These are phyloP conservation scores for Lasioglossum oenotherae DNA, from an alignment of 2,888 invertebrate species.

Conservation along the genomic window DNA sequence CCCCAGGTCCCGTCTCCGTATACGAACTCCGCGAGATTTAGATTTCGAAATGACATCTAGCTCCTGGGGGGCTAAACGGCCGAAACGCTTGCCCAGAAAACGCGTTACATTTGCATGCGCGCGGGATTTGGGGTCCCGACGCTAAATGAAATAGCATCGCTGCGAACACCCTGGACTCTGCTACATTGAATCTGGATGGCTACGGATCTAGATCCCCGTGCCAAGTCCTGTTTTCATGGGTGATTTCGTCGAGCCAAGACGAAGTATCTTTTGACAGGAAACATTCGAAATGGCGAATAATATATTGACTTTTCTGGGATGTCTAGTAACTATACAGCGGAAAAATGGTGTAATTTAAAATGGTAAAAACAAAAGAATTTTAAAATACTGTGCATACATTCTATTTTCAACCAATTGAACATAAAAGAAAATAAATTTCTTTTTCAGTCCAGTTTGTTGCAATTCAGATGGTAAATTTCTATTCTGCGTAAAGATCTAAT, in stretches of 20 bases:
- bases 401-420: too few relatives aligned
- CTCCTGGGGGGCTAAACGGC: background rate
- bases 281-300: too few relatives aligned
- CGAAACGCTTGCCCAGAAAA: background rate
- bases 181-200: background rate
- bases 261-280: background rate
- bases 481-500: too few relatives aligned
- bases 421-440: too few relatives aligned
- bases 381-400: too few relatives aligned
- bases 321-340: too few relatives aligned
- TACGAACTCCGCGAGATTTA: conserved; percentile 27
- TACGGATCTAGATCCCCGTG: background rate
- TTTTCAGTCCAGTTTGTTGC: too few relatives aligned
- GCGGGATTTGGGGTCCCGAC: conserved; percentile 3
- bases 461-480: too few relatives aligned
- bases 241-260: background rate
- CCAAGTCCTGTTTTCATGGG: background rate
- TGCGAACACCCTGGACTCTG: background rate
- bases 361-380: too few relatives aligned
- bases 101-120: conserved; percentile 3
- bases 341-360: too few relatives aligned
- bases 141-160: background rate
- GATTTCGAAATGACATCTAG: conserved; percentile 56
- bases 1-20: conserved; percentile 4
- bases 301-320: too few relatives aligned